Conservation (phyloP, 2,113 vertebrate genomes). For the Trachemys scripta region DNA sequence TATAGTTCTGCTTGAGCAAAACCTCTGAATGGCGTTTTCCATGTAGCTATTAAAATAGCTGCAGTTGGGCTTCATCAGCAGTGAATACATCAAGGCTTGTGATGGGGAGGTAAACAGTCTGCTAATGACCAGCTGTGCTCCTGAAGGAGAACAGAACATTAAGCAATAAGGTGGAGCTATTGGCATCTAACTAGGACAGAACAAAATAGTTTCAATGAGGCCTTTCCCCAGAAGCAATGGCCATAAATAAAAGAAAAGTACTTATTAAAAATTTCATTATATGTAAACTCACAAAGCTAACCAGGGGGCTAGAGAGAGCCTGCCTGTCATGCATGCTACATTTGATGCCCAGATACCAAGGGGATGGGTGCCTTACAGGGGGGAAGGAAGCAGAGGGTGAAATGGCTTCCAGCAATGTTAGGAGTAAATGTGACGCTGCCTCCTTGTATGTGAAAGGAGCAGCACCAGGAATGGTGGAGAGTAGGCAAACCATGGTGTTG, state of each 20-base stretch:
- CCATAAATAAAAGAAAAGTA: background rate
- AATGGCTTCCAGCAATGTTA: background rate
- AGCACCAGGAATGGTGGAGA: background rate
- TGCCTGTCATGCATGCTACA: background rate
- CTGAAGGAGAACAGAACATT: rapidly evolving
- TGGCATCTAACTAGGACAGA: background rate
- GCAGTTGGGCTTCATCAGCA: background rate
- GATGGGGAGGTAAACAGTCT: background rate
- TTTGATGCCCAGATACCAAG: background rate
- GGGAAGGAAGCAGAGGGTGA: background rate
- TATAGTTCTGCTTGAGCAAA: background rate
- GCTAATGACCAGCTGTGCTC: background rate
- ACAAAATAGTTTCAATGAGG: background rate
- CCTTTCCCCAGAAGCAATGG: background rate
- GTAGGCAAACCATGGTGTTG: background rate
- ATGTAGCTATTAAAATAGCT: background rate
- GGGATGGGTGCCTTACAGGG: background rate
- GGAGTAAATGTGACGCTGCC: background rate
- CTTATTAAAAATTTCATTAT: background rate
- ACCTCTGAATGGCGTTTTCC: background rate
- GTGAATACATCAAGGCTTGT: background rate
- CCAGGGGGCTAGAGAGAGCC: background rate
- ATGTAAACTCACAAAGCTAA: background rate
- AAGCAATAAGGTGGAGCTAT: background rate
- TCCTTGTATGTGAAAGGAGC: background rate